Conservation (phyloP, 1,140 invertebrate genomes). For the Akabosia matsudoensis region DNA sequence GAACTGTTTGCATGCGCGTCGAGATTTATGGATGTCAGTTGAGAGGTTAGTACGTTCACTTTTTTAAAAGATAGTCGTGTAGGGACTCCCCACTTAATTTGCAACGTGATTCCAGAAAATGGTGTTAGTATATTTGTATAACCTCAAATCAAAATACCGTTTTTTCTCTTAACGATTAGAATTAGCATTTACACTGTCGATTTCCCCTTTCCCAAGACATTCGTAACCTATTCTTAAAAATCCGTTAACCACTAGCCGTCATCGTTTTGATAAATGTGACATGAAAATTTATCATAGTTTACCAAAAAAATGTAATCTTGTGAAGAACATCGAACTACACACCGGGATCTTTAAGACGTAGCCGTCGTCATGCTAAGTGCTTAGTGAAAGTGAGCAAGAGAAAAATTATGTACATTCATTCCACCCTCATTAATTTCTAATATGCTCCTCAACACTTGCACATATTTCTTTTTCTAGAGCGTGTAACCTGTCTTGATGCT, state of each 20-base stretch:
- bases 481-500: background rate
- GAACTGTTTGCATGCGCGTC: constrained; percentile 73
- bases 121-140: too few species aligned
- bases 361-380: background rate
- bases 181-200: background rate
- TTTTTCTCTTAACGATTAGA: background rate
- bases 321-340: too few species aligned
- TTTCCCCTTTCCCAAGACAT: background rate
- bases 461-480: background rate
- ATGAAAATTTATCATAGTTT: constrained; percentile 2
- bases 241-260: constrained; percentile 5
- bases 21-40: constrained; percentile 71
- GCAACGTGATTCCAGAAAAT: too few species aligned
- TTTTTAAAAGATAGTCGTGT: too few species aligned
- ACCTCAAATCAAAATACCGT: too few species aligned
- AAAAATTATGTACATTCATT: constrained; percentile 2
- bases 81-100: too few species aligned
- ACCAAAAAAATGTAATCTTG: too few species aligned
- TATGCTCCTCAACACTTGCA: background rate
- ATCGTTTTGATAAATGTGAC: constrained; percentile 12
- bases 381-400: background rate
- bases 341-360: background rate
- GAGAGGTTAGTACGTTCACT: constrained; percentile 57
- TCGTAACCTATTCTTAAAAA: constrained; percentile 14
- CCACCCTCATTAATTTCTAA: constrained; percentile 15